A percentile compares a stretch with the other conserved stretches of the same genome.
Conservation (phyloP, 2,888 invertebrate genomes). For the Euclidia mi region DNA sequence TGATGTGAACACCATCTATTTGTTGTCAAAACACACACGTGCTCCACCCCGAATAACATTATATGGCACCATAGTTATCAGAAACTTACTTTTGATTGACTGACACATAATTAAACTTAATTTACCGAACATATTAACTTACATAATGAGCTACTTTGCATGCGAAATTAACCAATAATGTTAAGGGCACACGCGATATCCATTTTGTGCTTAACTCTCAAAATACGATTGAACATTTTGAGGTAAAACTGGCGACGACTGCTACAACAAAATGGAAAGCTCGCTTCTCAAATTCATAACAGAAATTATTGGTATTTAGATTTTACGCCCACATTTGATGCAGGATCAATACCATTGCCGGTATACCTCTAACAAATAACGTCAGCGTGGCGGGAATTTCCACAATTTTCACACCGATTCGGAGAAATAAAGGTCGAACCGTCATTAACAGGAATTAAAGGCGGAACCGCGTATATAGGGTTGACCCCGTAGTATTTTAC, state of each 20-base stretch:
- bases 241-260: too few species aligned
- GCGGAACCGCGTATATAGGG: conserved; percentile 62
- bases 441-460: conserved; percentile 70
- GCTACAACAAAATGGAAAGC: too few species aligned
- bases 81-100: background rate
- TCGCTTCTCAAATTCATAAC: background rate
- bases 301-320: background rate
- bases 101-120: too few species aligned
- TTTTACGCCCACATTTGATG: background rate
- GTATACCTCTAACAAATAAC: conserved; percentile 40
- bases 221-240: too few species aligned
- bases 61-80: background rate
- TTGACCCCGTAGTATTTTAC: conserved; percentile 56
- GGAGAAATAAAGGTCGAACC: conserved; percentile 66
- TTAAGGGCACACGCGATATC: too few species aligned
- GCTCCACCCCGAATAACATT: background rate
- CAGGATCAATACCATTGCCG: conserved; percentile 20
- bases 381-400: conserved; percentile 44
- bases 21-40: conserved; percentile 14
- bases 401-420: conserved; percentile 61
- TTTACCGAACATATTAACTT: too few species aligned
- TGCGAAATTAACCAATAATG: too few species aligned
- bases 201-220: too few species aligned
- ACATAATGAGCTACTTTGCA: too few species aligned
- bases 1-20: conserved; percentile 8